Evolutionary conservation across 2,888 invertebrate species (phyloP).

Genomic region (Sussaba pulchella): DNA sequence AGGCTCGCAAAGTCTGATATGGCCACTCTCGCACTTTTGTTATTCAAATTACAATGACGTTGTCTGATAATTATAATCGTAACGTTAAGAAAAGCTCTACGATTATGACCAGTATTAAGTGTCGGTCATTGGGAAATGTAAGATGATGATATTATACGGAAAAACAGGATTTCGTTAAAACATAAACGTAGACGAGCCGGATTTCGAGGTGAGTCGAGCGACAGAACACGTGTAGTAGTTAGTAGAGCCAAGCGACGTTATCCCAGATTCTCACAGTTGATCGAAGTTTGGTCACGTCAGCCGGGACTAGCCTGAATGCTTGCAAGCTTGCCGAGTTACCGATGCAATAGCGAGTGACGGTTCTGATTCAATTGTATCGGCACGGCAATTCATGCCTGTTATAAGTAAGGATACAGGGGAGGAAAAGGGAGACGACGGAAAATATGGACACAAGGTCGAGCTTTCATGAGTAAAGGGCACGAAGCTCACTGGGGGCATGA

Average conservation of each 20-base stretch:
- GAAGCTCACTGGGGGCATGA: slow-evolving; percentile 8
- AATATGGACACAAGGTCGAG: neutral
- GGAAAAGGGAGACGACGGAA: neutral
- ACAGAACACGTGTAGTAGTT: slow-evolving; percentile 16
- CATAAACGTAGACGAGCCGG: neutral
- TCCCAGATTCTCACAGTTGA: slow-evolving; percentile 19
- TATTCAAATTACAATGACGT: neutral
- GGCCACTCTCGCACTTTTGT: neutral
- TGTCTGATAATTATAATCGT: neutral
- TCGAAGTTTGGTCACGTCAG: slow-evolving; percentile 33
- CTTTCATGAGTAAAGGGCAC: slow-evolving; percentile 16
- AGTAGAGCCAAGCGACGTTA: slow-evolving; percentile 39
- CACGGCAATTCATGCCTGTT: slow-evolving; percentile 23
- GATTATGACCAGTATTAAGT: neutral
- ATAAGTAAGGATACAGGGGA: neutral
- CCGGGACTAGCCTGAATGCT: slow-evolving; percentile 14
- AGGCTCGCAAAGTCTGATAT: neutral
- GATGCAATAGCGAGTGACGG: slow-evolving; percentile 15
- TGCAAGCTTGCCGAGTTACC: neutral
- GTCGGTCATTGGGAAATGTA: too few species aligned
- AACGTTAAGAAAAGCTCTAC: neutral
- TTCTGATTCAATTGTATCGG: slow-evolving; percentile 47
- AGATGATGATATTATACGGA: too few species aligned
- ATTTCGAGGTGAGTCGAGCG: neutral
- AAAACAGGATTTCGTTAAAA: neutral